phyloP scores from a whole-genome alignment of 2,113 vertebrate genomes.

The Trogon surrucura region DNA sequence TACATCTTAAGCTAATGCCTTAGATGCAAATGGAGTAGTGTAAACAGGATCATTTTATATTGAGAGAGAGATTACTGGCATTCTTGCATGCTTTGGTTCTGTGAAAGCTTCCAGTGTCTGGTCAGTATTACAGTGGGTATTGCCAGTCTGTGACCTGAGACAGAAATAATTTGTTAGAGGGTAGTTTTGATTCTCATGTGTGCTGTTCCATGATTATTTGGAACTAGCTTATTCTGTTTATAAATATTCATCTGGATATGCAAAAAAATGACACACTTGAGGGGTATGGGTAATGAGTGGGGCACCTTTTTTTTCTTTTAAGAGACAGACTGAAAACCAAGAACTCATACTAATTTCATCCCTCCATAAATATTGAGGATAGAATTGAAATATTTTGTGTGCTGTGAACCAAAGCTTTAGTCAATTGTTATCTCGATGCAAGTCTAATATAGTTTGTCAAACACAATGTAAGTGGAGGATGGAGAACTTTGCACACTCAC shows the following conservation, averaged over 20 bases:
- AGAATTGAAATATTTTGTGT: background rate
- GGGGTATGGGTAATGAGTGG: background rate
- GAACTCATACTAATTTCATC: background rate
- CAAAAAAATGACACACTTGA: background rate
- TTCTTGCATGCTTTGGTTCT: background rate
- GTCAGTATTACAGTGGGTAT: background rate
- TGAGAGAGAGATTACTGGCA: background rate
- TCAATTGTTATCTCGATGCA: background rate
- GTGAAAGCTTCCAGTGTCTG: constrained; percentile 11
- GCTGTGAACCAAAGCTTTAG: background rate
- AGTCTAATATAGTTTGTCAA: background rate
- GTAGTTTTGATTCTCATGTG: background rate
- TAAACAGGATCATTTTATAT: background rate
- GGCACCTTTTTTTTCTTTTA: background rate
- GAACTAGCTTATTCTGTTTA: background rate
- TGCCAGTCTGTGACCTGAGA: background rate
- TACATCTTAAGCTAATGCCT: background rate
- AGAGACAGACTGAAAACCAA: background rate
- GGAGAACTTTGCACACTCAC: background rate
- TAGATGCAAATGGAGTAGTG: background rate
- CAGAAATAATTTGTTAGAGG: background rate
- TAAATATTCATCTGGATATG: background rate
- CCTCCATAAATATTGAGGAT: background rate
- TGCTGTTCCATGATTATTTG: background rate
- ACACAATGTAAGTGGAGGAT: background rate